Base-by-base conservation (phyloP, 2,888 invertebrate species). In the Thelaira solivaga region DNA sequence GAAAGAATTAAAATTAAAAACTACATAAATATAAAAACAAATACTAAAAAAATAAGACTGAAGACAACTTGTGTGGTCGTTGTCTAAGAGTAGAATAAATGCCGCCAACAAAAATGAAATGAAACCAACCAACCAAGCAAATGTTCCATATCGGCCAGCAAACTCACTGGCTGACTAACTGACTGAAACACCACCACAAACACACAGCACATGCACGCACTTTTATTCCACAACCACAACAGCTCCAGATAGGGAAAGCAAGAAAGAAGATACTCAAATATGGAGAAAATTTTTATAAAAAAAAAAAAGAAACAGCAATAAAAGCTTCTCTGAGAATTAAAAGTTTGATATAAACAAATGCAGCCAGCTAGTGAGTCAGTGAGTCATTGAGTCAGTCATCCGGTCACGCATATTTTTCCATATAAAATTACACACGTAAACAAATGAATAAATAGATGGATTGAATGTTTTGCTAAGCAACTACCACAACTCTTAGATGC, bases 11-110 rank as follows among this genome's bases (percentile, higher is more conserved):
- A 77, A 61, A 65, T 62, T 62, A n/a, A 73, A 43, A 31, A 39
- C 0, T 11, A 16, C 49, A 45, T 59, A 34, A 45, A 24, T 39
- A 39, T 53, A 26, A 45, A 34, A 47, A 18, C 4, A 71, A 67
- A 45, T 22, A 22, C n/a, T n/a, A n/a, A n/a, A 65, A 61, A 29
- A 43, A 67, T 55, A 64, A 49, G 31, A 68, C 47, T 49, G 47
- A 39, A 68, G 57, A 68, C 59, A 68, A 51, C 69, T 68, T 72
- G 69, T 34, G 78, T 75, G 73, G 74, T 68, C 74, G 45, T 39
- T 26, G 72, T 72, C 64, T 64, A 72, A 67, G 51, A 62, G 67
- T 55, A 77, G 62, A 77, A 39, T 53, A 45, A 72, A 67, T 72
- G 61, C 76, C 72, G 72, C 76, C 76, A 77, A 72, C 61, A 64